Evolutionary conservation across 2,113 vertebrate species (phyloP).

Genomic region (Xiphophorus couchianus): DNA sequence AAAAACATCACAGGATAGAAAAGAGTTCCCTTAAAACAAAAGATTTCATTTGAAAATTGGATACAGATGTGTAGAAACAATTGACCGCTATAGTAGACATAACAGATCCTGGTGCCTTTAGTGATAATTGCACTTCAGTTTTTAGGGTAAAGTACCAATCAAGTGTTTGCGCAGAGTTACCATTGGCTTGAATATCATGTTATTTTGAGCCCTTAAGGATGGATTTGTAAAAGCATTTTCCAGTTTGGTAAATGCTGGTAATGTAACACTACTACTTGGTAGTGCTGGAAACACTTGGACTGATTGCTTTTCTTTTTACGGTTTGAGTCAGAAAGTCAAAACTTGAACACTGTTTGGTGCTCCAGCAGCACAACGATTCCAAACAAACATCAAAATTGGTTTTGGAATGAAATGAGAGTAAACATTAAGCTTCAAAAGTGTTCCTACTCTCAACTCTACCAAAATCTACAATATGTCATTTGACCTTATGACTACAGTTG

Average conservation of each 20-base stretch:
- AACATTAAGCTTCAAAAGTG: too few relatives aligned
- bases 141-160: background rate
- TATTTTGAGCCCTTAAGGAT: background rate
- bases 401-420: too few relatives aligned
- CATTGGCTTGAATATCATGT: background rate
- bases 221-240: background rate
- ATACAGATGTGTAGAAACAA: conserved; percentile 46
- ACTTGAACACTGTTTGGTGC: background rate
- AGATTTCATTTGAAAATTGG: conserved; percentile 30
- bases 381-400: too few relatives aligned
- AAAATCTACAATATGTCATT: too few relatives aligned
- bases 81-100: background rate
- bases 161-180: background rate
- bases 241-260: too few relatives aligned
- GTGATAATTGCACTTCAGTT: background rate
- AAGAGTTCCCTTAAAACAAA: background rate
- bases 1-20: background rate
- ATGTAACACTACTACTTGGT: too few relatives aligned
- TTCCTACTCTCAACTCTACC: too few relatives aligned
- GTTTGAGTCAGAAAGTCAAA: background rate
- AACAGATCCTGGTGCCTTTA: background rate
- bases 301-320: background rate
- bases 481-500: too few relatives aligned
- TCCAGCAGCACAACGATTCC: background rate
- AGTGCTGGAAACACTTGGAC: too few relatives aligned